Percentiles rank a stretch among this genome's conserved stretches.
phyloP scores from a whole-genome alignment of 2,113 vertebrate species.

The Tachycineta bicolor region DNA sequence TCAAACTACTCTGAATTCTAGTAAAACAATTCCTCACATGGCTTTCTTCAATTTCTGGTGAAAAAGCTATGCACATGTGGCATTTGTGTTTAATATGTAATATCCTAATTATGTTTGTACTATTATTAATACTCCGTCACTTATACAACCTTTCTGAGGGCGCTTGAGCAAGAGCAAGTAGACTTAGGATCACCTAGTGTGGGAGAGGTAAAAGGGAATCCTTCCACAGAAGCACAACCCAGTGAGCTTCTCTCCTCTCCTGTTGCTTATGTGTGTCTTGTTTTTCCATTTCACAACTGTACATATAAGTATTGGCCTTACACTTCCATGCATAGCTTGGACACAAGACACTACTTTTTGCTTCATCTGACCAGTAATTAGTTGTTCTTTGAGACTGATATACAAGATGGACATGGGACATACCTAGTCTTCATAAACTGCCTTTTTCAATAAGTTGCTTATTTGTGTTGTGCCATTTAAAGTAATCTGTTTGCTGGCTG shows the following conservation, averaged over 20 bases:
- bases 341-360: neutral
- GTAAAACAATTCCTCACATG: neutral
- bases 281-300: neutral
- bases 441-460: neutral
- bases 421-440: neutral
- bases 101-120: neutral
- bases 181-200: too few species aligned
- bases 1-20: neutral
- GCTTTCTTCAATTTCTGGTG: neutral
- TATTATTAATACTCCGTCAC: neutral
- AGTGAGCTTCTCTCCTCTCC: neutral
- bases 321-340: neutral
- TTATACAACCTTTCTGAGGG: neutral
- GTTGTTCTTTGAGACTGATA: neutral
- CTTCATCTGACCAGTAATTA: neutral
- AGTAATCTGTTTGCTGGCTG: neutral
- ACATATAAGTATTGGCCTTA: fast-evolving
- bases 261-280: neutral
- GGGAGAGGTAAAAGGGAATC: neutral
- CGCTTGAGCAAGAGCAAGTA: neutral
- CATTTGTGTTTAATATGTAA: neutral
- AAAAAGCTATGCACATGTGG: neutral
- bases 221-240: neutral
- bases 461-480: neutral
- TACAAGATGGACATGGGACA: too few species aligned